These are phyloP conservation scores for Tethya wilhelma DNA, from an alignment of 37 sponge, comb jelly and placozoan species.

Conservation along the genomic window DNA sequence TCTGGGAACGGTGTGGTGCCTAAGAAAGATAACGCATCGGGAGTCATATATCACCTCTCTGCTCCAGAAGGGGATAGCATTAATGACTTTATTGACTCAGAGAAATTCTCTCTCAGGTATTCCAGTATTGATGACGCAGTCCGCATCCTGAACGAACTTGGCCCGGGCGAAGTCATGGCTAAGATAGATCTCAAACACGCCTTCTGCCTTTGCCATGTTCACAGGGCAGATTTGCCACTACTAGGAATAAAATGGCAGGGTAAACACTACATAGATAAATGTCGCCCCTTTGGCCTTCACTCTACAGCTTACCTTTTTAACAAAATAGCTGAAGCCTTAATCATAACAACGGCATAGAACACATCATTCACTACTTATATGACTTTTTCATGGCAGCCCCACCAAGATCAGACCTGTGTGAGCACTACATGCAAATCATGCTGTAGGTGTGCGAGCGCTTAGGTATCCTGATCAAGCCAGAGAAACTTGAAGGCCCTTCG, in stretches of 20 bases:
- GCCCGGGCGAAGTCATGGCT: conserved; percentile 26
- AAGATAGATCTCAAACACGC: conserved; percentile 45
- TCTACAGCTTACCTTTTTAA: conserved; percentile 45
- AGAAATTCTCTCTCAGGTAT: no score
- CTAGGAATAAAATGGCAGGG: conserved; percentile 30
- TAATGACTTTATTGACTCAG: conserved; percentile 22
- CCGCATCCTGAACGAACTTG: not conserved
- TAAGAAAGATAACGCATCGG: no score
- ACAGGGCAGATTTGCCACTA: conserved; percentile 30
- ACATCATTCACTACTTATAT: conserved; percentile 32
- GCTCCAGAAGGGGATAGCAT: no score
- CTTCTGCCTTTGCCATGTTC: conserved; percentile 41
- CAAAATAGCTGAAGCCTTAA: conserved; percentile 28
- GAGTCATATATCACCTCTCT: no score
- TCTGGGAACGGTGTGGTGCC: no score
- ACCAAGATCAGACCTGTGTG: not conserved
- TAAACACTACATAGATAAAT: conserved; percentile 28
- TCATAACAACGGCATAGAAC: not conserved
- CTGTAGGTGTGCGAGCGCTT: conserved; percentile 6
- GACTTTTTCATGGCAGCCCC: conserved; percentile 34
- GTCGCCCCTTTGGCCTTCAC: conserved; percentile 44
- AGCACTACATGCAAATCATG: not conserved
- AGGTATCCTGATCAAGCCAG: conserved; percentile 13
- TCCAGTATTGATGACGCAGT: conserved; percentile 36
- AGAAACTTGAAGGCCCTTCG: conserved; percentile 24